Conservation (phyloP, 2,797 vertebrate species). For the Melanotaenia boesemani region DNA sequence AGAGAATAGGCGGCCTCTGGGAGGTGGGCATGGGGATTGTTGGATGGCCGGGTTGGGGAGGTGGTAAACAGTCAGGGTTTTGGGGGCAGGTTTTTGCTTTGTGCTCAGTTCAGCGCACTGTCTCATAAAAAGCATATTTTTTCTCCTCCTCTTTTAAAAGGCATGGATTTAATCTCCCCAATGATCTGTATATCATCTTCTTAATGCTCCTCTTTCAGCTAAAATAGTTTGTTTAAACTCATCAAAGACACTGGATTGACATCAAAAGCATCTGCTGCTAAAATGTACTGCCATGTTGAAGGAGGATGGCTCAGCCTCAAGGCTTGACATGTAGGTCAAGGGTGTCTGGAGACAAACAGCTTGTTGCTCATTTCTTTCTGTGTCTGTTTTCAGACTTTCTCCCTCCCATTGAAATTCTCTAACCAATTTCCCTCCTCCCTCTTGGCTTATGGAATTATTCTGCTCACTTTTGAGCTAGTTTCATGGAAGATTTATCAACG, state of each 20-base stretch:
- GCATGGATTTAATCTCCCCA: slow-evolving; percentile 25
- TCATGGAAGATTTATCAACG: slow-evolving; percentile 68
- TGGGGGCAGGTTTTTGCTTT: not conserved
- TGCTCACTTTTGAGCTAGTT: slow-evolving; percentile 58
- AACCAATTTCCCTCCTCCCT: slow-evolving; percentile 11
- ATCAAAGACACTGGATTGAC: slow-evolving; percentile 51
- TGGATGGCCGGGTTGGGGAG: slow-evolving; percentile 25
- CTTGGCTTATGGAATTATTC: slow-evolving; percentile 52
- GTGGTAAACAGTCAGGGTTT: slow-evolving; percentile 32
- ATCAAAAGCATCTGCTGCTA: slow-evolving; percentile 57
- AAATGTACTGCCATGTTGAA: slow-evolving; percentile 55
- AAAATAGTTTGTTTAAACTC: slow-evolving; percentile 55
- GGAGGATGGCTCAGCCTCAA: slow-evolving; percentile 43
- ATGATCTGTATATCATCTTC: slow-evolving; percentile 15
- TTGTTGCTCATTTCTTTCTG: slow-evolving; percentile 56
- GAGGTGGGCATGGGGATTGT: slow-evolving; percentile 52
- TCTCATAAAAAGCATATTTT: not conserved
- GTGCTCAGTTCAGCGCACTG: slow-evolving; percentile 22
- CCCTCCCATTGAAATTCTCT: slow-evolving; percentile 50
- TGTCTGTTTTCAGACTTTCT: slow-evolving; percentile 40
- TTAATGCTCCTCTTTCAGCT: slow-evolving; percentile 25
- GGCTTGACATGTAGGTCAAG: slow-evolving; percentile 65
- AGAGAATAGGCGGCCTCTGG: slow-evolving; percentile 79
- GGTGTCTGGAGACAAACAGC: slow-evolving; percentile 56
- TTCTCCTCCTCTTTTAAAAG: slow-evolving; percentile 2